These are phyloP conservation scores for Spheniscus mendiculus DNA, from an alignment of 2,113 vertebrate genomes.

Conservation along the genomic window DNA sequence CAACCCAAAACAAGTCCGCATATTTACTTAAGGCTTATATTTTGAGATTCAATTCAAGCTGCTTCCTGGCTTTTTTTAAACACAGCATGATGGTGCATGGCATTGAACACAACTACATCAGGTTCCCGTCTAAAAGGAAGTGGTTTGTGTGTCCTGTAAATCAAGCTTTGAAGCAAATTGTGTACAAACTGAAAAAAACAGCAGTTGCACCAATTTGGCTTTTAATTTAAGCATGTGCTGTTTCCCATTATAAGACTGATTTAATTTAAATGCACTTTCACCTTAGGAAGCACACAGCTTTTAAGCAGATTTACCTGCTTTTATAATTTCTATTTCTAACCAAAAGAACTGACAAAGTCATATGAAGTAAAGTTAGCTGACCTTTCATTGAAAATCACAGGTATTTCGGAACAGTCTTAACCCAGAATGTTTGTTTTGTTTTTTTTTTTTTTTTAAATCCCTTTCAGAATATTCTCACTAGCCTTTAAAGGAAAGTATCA, in stretches of 20 bases:
- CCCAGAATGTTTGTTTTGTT: no score
- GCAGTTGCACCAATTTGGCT: background rate
- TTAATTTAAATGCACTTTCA: background rate
- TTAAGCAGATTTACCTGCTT: background rate
- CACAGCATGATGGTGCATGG: background rate
- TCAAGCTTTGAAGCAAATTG: background rate
- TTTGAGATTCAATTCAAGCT: slow-evolving; percentile 60
- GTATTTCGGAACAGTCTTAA: background rate
- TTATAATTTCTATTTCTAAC: background rate
- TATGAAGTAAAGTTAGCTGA: background rate
- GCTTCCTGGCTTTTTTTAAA: slow-evolving; percentile 58
- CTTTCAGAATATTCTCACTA: background rate
- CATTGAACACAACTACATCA: background rate
- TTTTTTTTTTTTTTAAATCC: background rate
- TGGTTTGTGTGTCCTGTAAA: slow-evolving; percentile 9
- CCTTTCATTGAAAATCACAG: background rate
- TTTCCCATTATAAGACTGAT: background rate
- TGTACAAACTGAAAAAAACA: background rate
- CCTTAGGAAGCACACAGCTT: background rate
- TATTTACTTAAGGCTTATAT: slow-evolving; percentile 41
- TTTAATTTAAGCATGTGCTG: background rate
- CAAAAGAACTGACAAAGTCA: background rate
- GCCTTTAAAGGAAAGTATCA: background rate
- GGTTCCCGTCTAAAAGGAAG: slow-evolving; percentile 46
- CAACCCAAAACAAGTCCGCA: background rate